Evolutionary conservation across 2,113 vertebrate species (phyloP), one percentile per base, ranked within the genome.

Genomic region (Labeo catla): DNA sequence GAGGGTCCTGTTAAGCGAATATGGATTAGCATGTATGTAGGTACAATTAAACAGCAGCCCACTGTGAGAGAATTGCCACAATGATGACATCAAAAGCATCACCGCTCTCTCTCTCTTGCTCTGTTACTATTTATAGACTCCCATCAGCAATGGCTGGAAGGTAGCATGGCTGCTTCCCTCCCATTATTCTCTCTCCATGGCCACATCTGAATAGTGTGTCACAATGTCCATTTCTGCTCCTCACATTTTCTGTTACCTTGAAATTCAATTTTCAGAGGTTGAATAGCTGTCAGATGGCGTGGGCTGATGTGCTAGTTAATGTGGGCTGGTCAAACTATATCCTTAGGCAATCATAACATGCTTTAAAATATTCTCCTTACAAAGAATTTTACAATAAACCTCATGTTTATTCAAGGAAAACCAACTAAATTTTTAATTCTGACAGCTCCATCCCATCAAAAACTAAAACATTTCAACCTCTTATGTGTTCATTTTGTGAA

Each of bases 111-210:
- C 50, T 72, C 13, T 86, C 73, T 65, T 15, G 16, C 81, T 73
- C 77, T 84, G 49, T 68, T 73, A 61, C 86, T 89, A 89, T 89
- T 85, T 88, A 87, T 89, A 89, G 78, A 12, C 52, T 85, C 82
- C 84, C 88, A 89, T 87, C 83, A 87, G 88, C 61, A 82, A 63
- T 81, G 43, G 66, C 10, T 82, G n/a, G 52, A 78, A 81, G 77
- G 81, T 73, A 86, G 68, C 49, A 28, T 76, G 47, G 59, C 77
- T 82, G 81, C 80, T 82, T 83, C 45, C 76, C 36, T 68, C 77
- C 50, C 78, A 84, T 63, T 23, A 84, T 79, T 88, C 80, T 83
- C 76, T 83, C 73, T 80, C 45, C 72, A 50, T 72, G 74, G 57
- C 84, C 85, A 74, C 85, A 86, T 54, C 65, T 45, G 65, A 86